phyloP scores from a whole-genome alignment of 2,113 vertebrate species.

The Nothocercus nigrocapillus region DNA sequence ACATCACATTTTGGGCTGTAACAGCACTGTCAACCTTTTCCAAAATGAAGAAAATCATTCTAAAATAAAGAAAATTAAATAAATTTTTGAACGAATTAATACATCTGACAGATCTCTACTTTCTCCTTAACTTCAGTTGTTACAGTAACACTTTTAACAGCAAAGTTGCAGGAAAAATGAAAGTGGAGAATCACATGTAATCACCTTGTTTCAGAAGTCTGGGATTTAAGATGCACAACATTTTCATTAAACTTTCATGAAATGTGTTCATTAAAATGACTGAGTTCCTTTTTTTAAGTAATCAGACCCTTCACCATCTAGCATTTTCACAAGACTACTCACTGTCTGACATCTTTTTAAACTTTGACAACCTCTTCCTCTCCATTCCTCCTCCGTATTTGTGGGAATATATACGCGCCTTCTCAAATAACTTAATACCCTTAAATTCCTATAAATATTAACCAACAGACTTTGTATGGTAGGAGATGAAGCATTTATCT shows the following conservation, averaged over 20 bases:
- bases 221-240: background rate
- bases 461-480: background rate
- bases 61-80: background rate
- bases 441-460: slow-evolving; percentile 34
- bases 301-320: background rate
- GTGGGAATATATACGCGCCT: background rate
- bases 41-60: background rate
- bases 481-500: background rate
- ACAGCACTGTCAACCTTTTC: background rate
- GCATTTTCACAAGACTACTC: background rate
- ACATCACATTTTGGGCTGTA: background rate
- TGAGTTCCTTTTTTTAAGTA: slow-evolving; percentile 1
- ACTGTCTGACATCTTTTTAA: background rate
- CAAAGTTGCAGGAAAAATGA: background rate
- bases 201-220: background rate
- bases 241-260: slow-evolving; percentile 46
- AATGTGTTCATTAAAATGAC: slow-evolving; percentile 22
- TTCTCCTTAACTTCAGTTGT: background rate
- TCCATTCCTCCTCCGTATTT: background rate
- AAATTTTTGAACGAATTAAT: background rate
- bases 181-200: background rate
- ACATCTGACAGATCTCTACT: background rate
- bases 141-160: background rate
- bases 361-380: background rate
- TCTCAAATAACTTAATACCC: background rate